A percentile compares a stretch with the other conserved stretches of the same genome.
These are phyloP conservation scores for Paraescarpia echinospica DNA, from an alignment of 1,140 invertebrate genomes.

Conservation along the genomic window DNA sequence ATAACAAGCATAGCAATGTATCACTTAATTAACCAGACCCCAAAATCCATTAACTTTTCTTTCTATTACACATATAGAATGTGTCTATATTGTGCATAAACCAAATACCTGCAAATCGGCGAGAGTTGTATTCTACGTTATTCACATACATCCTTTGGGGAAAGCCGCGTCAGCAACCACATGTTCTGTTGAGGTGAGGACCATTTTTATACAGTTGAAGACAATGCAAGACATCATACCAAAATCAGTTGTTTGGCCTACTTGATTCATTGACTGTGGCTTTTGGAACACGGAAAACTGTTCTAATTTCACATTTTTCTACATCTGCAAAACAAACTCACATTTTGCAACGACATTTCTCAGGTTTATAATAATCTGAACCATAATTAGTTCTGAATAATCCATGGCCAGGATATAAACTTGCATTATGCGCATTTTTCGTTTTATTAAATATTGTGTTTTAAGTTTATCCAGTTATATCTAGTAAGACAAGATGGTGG, in stretches of 20 bases:
- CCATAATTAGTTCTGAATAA: background rate
- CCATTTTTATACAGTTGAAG: background rate
- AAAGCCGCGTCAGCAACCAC: too few relatives aligned
- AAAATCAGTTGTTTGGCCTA: background rate
- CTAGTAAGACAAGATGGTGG: constrained; percentile 9
- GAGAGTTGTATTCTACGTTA: background rate
- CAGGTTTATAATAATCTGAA: too few relatives aligned
- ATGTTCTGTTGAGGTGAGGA: too few relatives aligned
- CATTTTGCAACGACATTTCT: too few relatives aligned
- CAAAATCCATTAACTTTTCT: background rate
- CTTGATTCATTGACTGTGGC: background rate
- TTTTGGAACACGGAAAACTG: background rate
- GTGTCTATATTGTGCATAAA: too few relatives aligned
- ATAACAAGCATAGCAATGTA: background rate
- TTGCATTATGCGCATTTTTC: too few relatives aligned
- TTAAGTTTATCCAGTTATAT: too few relatives aligned
- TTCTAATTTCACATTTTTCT: background rate
- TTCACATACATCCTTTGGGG: too few relatives aligned
- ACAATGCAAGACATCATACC: too few relatives aligned
- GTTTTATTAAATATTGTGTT: background rate
- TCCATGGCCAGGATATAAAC: too few relatives aligned
- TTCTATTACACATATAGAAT: background rate
- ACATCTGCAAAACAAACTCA: too few relatives aligned
- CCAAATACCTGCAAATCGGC: background rate
- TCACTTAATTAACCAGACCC: background rate